Conservation (phyloP, 2,113 vertebrate genomes). For the Mobula birostris region DNA sequence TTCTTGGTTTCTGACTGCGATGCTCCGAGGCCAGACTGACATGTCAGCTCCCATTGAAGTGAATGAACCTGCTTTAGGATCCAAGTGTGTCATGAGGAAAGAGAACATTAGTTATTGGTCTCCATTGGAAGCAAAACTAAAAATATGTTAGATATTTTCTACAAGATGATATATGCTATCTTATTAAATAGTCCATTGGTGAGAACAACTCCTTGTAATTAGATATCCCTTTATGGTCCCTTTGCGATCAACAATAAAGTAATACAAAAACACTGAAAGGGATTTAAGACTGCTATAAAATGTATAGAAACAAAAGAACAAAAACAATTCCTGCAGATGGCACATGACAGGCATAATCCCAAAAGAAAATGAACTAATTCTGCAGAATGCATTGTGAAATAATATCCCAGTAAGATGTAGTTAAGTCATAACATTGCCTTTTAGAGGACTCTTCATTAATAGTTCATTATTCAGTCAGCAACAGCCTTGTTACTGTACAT, state of each 20-base stretch:
- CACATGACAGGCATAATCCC: neutral
- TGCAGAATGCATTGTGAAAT: neutral
- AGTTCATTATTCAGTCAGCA: conserved; percentile 5
- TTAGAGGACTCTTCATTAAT: neutral
- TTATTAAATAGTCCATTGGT: neutral
- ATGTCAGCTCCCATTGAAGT: neutral
- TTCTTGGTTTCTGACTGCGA: neutral
- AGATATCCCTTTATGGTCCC: no score
- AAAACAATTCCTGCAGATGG: neutral
- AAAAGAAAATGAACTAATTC: neutral
- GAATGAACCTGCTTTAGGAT: neutral
- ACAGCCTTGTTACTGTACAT: neutral
- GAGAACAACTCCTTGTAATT: neutral
- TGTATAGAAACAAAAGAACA: neutral
- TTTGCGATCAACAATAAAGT: neutral
- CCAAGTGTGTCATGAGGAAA: neutral
- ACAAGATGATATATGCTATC: neutral
- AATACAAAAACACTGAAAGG: neutral
- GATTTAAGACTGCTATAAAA: neutral
- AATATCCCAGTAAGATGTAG: neutral
- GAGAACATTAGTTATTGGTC: neutral
- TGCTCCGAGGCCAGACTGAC: neutral
- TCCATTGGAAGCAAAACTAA: neutral
- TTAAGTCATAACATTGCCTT: neutral
- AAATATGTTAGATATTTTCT: neutral